phyloP scores from a whole-genome alignment of 2,797 vertebrate genomes.

The Kryptolebias ocellatus region DNA sequence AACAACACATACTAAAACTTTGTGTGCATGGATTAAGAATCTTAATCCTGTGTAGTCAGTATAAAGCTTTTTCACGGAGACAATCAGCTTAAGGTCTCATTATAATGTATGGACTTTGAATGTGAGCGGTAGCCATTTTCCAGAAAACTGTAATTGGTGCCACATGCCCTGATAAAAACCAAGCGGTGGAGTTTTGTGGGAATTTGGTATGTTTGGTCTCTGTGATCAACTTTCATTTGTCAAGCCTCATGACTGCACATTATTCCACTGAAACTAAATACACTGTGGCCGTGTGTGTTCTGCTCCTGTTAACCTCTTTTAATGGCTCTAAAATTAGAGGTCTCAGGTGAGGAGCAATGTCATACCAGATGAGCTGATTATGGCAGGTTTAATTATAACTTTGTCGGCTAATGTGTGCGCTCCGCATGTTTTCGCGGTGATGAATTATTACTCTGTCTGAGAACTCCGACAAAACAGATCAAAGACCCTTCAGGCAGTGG shows the following conservation, averaged over 20 bases:
- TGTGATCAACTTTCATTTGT: conserved; percentile 58
- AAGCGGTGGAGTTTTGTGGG: conserved; percentile 36
- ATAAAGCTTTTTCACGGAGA: conserved; percentile 48
- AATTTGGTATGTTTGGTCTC: conserved; percentile 50
- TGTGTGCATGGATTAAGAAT: conserved; percentile 31
- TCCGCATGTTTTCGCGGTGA: conserved; percentile 56
- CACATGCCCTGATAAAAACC: conserved; percentile 40
- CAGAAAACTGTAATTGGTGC: conserved; percentile 59
- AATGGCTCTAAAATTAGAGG: conserved; percentile 78
- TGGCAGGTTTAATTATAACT: conserved; percentile 76
- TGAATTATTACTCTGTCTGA: conserved; percentile 63
- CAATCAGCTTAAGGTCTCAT: conserved; percentile 55
- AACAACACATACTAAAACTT: conserved; percentile 32
- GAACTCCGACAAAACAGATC: conserved; percentile 64
- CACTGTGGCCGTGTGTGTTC: conserved; percentile 54
- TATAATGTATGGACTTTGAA: conserved; percentile 33
- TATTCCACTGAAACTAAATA: conserved; percentile 60
- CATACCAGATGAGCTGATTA: conserved; percentile 77
- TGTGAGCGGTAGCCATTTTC: conserved; percentile 38
- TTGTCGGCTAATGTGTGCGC: conserved; percentile 67
- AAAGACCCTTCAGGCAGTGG: conserved; percentile 51
- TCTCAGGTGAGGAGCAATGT: conserved; percentile 77
- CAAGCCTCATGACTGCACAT: conserved; percentile 48
- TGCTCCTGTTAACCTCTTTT: conserved; percentile 75
- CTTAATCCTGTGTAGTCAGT: conserved; percentile 42